Percentiles rank a stretch among this genome's conserved stretches.
Conservation (phyloP, 35 echinoderm and acorn worm genomes). For the Apostichopus californicus region DNA sequence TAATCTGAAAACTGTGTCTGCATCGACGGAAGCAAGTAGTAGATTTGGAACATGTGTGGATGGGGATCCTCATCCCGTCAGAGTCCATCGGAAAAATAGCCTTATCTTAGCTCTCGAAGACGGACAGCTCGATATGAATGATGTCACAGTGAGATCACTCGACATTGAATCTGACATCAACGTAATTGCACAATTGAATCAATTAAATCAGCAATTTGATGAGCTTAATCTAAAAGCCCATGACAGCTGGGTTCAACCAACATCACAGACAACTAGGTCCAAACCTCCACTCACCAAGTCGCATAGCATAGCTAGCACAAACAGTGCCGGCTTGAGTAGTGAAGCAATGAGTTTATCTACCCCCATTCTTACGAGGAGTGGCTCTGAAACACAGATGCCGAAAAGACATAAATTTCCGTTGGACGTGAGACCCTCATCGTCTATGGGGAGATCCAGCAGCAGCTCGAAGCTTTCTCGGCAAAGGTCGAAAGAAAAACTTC, state of each 20-base stretch:
- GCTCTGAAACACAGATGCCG: slow-evolving; percentile 34
- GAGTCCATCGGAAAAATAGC: slow-evolving; percentile 34
- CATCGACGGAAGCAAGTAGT: not conserved
- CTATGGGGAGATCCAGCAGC: slow-evolving; percentile 6
- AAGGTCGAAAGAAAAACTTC: slow-evolving; percentile 20
- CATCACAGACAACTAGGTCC: not conserved
- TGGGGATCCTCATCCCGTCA: not conserved
- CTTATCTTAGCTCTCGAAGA: slow-evolving; percentile 39
- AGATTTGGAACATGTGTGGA: not conserved
- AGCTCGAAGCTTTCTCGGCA: slow-evolving; percentile 19
- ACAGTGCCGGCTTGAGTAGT: not conserved
- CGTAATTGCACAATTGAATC: slow-evolving; percentile 45
- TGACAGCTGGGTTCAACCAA: not conserved
- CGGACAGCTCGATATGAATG: slow-evolving; percentile 49
- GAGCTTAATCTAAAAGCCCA: slow-evolving; percentile 1
- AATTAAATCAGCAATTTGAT: slow-evolving; percentile 39
- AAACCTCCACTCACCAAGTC: slow-evolving; percentile 20
- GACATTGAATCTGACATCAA: slow-evolving; percentile 40
- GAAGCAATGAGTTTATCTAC: not conserved
- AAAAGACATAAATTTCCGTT: slow-evolving; percentile 24
- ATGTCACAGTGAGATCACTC: slow-evolving; percentile 27
- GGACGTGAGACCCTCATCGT: slow-evolving; percentile 34
- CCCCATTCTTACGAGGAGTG: slow-evolving; percentile 6
- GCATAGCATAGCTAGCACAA: slow-evolving; percentile 21
- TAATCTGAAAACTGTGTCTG: not conserved